Evolutionary conservation across 2,797 vertebrate species (phyloP).

Genomic region (Lagodon rhomboides): DNA sequence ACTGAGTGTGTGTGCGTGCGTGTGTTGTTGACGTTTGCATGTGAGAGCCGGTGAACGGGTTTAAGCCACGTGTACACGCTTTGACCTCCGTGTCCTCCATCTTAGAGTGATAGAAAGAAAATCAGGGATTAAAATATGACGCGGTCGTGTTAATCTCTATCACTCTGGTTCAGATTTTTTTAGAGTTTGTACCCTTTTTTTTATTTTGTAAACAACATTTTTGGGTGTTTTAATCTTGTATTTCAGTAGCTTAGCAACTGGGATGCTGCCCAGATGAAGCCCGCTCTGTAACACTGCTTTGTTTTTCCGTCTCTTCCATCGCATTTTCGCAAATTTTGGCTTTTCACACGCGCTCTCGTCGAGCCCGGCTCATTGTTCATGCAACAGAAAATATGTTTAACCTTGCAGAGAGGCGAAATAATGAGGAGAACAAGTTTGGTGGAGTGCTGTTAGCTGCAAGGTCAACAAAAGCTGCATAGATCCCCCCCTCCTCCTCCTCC

Average conservation of each 20-base stretch:
- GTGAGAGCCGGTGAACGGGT: slow-evolving; percentile 18
- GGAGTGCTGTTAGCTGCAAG: slow-evolving; percentile 52
- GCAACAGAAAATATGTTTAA: slow-evolving; percentile 37
- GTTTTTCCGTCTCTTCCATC: slow-evolving; percentile 9
- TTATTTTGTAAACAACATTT: slow-evolving; percentile 16
- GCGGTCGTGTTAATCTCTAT: slow-evolving; percentile 15
- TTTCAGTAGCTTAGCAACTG: slow-evolving; percentile 61
- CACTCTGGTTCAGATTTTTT: slow-evolving; percentile 8
- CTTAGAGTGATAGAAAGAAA: slow-evolving; percentile 33
- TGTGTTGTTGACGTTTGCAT: slow-evolving; percentile 41
- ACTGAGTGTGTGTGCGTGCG: slow-evolving; percentile 13
- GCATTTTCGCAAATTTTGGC: slow-evolving; percentile 15
- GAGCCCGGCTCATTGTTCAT: slow-evolving; percentile 25
- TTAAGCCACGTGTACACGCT: not conserved
- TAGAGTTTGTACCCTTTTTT: not conserved
- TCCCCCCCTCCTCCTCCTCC: not conserved
- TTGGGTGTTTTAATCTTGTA: not conserved
- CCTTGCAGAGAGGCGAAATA: slow-evolving; percentile 41
- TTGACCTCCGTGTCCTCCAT: slow-evolving; percentile 54
- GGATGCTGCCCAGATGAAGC: slow-evolving; percentile 30
- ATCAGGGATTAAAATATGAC: slow-evolving; percentile 34
- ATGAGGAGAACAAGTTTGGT: slow-evolving; percentile 41
- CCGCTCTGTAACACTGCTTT: not conserved
- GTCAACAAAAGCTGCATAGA: slow-evolving; percentile 45
- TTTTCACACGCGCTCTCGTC: slow-evolving; percentile 27